Evolutionary conservation across 2,888 invertebrate genomes (phyloP), one percentile per base, ranked within the genome.

Genomic region (Margaritifera margaritifera): DNA sequence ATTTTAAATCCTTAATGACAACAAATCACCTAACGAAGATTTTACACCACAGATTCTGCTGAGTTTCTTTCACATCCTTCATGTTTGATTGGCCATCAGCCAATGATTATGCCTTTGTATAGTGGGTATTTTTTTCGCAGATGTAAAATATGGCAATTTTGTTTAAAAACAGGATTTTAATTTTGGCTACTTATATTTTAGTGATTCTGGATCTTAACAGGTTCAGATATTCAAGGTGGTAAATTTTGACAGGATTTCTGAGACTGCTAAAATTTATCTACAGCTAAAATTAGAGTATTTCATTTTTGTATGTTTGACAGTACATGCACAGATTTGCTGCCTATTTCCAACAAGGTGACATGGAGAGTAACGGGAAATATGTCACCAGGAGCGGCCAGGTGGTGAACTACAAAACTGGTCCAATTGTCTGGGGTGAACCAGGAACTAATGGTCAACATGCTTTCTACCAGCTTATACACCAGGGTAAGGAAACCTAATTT

Each of bases 381-480:
- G 92, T 92, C 1, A 92, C 91, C 1, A 84, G 91, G 58, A 87
- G 80, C 75, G 92, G 92, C 4, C 72, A 85, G 51, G 81, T 85
- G 19, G 92, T 92, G 6, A 84, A 89, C 75, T 92, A 92, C 82
- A 85, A 84, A n/a, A 92, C 92, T 11, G 92, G 96, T 0, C 96
- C 96, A 67, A 94, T 96, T 75, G 94, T 96, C 65, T 98, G 97
- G 97, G 99, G 99, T 66, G 99, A 99, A 91, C 98, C 99, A 0
- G 99, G 99, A 25, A 99, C 99, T 57, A 99, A 99, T 90, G 99
- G 99, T 0, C 99, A 99, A 87, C 99, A 99, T 91, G 99, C 99
- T 69, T 99, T 99, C 92, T 99, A 99, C 91, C 99, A 99, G 90
- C 93, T 99, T 60, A 96, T 99, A 78, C 99, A 99, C 90, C 99